Evolutionary conservation across 1,140 invertebrate species (phyloP), one percentile per base, ranked within the genome.

Genomic region (Saccostrea echinata): DNA sequence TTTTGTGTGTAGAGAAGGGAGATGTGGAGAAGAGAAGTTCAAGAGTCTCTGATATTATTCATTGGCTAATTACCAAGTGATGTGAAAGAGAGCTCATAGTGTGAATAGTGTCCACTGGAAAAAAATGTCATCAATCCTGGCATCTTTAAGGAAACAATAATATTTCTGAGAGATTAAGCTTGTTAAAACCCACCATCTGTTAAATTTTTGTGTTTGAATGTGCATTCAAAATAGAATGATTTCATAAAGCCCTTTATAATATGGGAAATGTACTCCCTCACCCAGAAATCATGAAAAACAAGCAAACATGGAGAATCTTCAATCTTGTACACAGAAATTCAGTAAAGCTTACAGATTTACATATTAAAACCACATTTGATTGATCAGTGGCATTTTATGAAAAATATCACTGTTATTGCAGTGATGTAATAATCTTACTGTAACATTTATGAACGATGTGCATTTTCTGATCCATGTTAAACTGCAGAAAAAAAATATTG

Each of bases 101-200:
- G 27, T 76, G 68, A 76, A 76, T 76, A 76, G 68, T 76, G 68
- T 27, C 68, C 68, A 76, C 27, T 6, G 68, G 64, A 76, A 76
- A 76, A 76, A 30, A 76, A 33, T 76, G 68, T 76, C 68, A 76
- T 76, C 68, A 76, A 30, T 33, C 16, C 24, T 76, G 68, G 13
- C 68, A 3, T 76, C 68, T 30, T 30, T 30, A 24, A 76, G 68
- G 68, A 76, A 76, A 76, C 68, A 76, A 33, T 30, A 76, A 27
- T 76, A 27, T 76, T 76, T 76, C 68, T 76, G 30, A 76, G 68
- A 76, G 68, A 76, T 76, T 76, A 76, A 76, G 68, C 68, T 76
- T 4, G 68, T 76, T 76, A 76, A 76, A 76, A 61, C 27, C 68
- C 30, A 76, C 68, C 68, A 76, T 76, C 68, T 76, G 68, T 76